Conservation (phyloP, 1,140 invertebrate species). For the Plectus sambesii region DNA sequence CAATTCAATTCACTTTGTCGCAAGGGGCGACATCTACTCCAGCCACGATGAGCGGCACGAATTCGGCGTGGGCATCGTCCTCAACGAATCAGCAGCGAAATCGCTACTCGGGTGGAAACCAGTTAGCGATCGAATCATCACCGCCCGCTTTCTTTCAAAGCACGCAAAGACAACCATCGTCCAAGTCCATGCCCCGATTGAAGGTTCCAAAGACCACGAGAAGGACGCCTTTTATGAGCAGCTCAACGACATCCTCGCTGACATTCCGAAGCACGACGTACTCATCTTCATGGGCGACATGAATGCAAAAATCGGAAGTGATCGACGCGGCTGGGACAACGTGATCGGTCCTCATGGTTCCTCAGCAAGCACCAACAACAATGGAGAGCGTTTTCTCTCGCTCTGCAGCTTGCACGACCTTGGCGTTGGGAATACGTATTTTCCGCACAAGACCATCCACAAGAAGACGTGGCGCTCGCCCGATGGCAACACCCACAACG, state of each 20-base stretch:
- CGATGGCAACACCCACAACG: background rate
- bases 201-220: slow-evolving; percentile 14
- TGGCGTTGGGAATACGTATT: slow-evolving; percentile 1
- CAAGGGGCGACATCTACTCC: no score
- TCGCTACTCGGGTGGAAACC: slow-evolving; percentile 15
- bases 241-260: slow-evolving; percentile 19
- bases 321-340: slow-evolving; percentile 20
- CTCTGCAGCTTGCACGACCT: background rate
- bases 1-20: no score
- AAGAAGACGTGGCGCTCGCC: no score
- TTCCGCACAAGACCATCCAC: background rate
- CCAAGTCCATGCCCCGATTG: slow-evolving; percentile 21
- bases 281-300: slow-evolving; percentile 23
- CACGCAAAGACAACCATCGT: slow-evolving; percentile 9
- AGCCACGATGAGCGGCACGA: background rate
- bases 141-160: background rate
- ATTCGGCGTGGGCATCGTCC: background rate
- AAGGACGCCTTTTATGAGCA: slow-evolving; percentile 26
- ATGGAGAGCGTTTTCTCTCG: background rate
- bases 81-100: slow-evolving; percentile 1
- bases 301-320: slow-evolving; percentile 25
- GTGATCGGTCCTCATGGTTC: slow-evolving; percentile 23
- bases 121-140: no score
- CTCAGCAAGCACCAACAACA: background rate
- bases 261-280: slow-evolving; percentile 12